Base-by-base conservation (phyloP, 37 sponge, comb jelly and placozoan genomes). In the Aphrocallistes beatrix region DNA sequence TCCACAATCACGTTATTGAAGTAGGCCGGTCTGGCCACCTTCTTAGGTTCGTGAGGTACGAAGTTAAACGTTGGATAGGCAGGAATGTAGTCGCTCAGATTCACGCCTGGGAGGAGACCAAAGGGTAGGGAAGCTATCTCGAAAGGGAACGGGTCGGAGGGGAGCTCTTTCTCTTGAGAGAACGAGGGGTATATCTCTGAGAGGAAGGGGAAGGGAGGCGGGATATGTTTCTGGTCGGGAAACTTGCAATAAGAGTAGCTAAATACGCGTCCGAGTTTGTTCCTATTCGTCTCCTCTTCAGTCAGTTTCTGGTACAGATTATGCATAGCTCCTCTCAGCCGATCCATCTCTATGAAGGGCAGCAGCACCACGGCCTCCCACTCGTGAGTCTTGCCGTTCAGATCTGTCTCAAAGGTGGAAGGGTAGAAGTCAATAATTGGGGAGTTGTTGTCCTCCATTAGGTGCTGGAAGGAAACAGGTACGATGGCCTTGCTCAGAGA, bases 341-440 rank as follows among this genome's bases (percentile, higher is more conserved):
- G 25, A 23, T 86, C 94, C 87, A 93, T 93, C 37, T 98, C 93
- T 38, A 98, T 98, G 83, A 98, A 98, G 36, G 96, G 96, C 47
- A 98, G 95, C 36, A 95, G 89, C n/a, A 95, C 94, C 23, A 98
- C 94, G 1, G 96, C 95, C 84, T 98, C 99, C 96, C 96, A 98
- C 32, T 95, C 95, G 34, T 95, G 92, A 81, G 90, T 86, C 81
- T 98, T 98, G n/a, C 96, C 99, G 45, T 98, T 98, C 45, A 98
- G 90, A 85, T 98, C 99, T 36, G 94, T 92, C 40, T 91, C 85
- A 82, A 98, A 98, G 38, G 88, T 84, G n/a, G 84, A 38, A 1
- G 99, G 95, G 42, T 98, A 98, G 90, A 90, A 95, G 39, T 91
- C 91, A 36, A 92, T 87, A 28, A 98, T 81, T 23, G 91, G 88